phyloP scores from a whole-genome alignment of 2,888 invertebrate species.

The Odontocolon sp. region DNA sequence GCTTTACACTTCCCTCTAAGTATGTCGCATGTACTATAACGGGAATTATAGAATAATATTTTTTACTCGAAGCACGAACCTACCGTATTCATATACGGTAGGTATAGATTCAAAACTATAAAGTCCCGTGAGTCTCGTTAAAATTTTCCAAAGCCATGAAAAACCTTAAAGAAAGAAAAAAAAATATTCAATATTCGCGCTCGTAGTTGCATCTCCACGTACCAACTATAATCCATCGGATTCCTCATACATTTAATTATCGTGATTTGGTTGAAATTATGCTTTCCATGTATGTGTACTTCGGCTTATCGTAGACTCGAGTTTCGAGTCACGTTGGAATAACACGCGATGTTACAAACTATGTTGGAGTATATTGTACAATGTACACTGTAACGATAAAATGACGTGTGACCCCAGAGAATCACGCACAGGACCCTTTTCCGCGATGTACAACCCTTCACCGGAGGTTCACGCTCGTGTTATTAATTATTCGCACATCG shows the following conservation, averaged over 20 bases:
- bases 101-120: neutral
- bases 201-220: neutral
- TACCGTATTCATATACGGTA: neutral
- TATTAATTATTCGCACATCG: slow-evolving; percentile 35
- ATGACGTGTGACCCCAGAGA: neutral
- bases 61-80: neutral
- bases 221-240: neutral
- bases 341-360: slow-evolving; percentile 7
- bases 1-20: slow-evolving; percentile 18
- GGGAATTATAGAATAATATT: slow-evolving; percentile 30
- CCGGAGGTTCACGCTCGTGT: slow-evolving; percentile 1
- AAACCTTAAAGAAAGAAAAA: neutral
- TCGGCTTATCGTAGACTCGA: slow-evolving; percentile 10
- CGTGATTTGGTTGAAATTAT: neutral
- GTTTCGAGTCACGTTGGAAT: neutral
- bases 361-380: neutral
- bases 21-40: slow-evolving; percentile 20
- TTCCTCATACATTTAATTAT: neutral
- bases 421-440: slow-evolving; percentile 15
- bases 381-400: neutral
- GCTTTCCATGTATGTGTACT: neutral
- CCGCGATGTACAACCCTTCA: neutral
- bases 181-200: neutral
- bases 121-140: neutral
- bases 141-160: neutral